Base-by-base conservation (phyloP, 2,113 vertebrate genomes). In the Clinocottus analis region DNA sequence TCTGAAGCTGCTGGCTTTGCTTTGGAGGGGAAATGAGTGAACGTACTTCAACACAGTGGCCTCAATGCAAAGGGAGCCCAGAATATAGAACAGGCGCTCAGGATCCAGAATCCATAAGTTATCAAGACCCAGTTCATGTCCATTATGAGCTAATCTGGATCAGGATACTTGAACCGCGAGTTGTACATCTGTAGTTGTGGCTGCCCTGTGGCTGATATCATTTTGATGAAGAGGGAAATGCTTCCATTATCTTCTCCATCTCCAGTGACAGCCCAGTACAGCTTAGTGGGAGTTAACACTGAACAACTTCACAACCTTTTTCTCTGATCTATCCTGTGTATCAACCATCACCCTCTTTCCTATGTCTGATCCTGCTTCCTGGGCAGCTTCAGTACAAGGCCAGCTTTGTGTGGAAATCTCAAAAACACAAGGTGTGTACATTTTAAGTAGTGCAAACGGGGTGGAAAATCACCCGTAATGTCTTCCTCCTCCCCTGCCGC, bases 391-490 rank as follows among this genome's bases (percentile, higher is more conserved):
- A 65, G 64, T 45, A 59, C 85, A 94, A 87, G 77, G 77, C 12
- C 61, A 33, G 71, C 88, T 87, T 92, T 93, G 93, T 92, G 73
- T 79, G 37, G 53, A 79, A 83, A 78, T 58, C 59, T 85, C 45
- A 61, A 85, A 82, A 84, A 85, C 79, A 90, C 63, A 80, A 90
- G 82, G 82, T 86, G 87, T 74, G 76, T 78, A 74, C 35, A 64
- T 83, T 89, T 83, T 67, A 78, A 90, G 73, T 59, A 72, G 66
- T 7, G 76, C 84, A 85, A 84, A 89, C 84, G 1, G 81, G 73
- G 68, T 88, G 90, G 92, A 92, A 94, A 91, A 91, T 87, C 68
- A 80, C 73, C 82, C 82, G 45, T 86, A 89, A 91, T 85, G 87
- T 83, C 84, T 83, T 85, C 88, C 84, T 82, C 55, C 82, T 71